phyloP scores from a whole-genome alignment of 2,888 invertebrate genomes.

The Ophion costatus region DNA sequence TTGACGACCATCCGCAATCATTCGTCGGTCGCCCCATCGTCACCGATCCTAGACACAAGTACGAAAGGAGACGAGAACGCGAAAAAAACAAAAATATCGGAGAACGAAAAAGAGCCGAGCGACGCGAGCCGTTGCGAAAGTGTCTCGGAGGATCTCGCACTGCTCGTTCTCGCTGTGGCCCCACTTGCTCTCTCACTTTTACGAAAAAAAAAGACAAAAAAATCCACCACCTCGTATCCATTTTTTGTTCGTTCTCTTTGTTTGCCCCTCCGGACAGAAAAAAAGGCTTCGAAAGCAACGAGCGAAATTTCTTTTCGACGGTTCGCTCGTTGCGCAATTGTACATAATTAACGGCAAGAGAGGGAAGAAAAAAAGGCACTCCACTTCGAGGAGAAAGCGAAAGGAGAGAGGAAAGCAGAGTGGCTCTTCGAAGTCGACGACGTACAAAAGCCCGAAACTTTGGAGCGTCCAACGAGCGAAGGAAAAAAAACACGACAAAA shows the following conservation, averaged over 20 bases:
- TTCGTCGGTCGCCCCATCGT: slow-evolving; percentile 40
- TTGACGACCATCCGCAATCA: slow-evolving; percentile 2
- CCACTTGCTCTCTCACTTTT: neutral
- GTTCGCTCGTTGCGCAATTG: slow-evolving; percentile 54
- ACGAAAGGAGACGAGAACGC: neutral
- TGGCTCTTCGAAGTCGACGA: slow-evolving; percentile 1
- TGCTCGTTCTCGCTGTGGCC: slow-evolving; percentile 1
- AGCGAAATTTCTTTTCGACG: slow-evolving; percentile 17
- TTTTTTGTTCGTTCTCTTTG: slow-evolving; percentile 5
- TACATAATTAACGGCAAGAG: slow-evolving; percentile 45
- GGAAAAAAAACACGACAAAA: slow-evolving; percentile 4
- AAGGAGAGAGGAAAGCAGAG: slow-evolving; percentile 2
- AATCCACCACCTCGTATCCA: slow-evolving; percentile 1
- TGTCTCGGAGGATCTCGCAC: neutral
- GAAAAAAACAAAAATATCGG: slow-evolving; percentile 9
- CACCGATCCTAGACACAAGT: slow-evolving; percentile 25
- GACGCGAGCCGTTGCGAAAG: neutral
- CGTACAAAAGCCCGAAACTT: slow-evolving; percentile 10
- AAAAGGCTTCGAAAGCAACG: slow-evolving; percentile 18
- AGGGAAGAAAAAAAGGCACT: slow-evolving; percentile 9
- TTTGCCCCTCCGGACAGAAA: neutral
- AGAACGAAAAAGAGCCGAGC: neutral
- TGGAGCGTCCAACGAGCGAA: neutral
- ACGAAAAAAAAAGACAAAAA: neutral
- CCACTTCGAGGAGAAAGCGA: slow-evolving; percentile 38